Percentiles rank a stretch among this genome's conserved stretches.
phyloP scores from a whole-genome alignment of 2,888 invertebrate species.

The Metellina segmentata region DNA sequence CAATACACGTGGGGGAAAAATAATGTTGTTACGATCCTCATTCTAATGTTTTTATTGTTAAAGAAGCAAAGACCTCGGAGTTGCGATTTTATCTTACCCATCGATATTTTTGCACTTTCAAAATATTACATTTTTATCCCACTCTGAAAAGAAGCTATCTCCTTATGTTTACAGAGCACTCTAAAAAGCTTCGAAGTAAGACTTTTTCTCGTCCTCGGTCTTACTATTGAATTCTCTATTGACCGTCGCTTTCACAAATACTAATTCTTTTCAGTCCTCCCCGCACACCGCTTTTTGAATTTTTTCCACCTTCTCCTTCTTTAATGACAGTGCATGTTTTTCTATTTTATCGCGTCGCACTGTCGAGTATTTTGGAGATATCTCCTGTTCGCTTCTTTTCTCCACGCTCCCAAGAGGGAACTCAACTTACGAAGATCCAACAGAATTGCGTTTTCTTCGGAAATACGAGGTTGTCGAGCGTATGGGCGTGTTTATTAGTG shows the following conservation, averaged over 20 bases:
- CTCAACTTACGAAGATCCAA: not conserved
- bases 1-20: no score
- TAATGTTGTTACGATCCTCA: no score
- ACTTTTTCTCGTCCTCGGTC: not conserved
- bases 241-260: not conserved
- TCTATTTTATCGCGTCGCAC: not conserved
- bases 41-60: no score
- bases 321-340: not conserved
- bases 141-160: no score
- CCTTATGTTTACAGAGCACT: not conserved
- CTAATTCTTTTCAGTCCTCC: not conserved
- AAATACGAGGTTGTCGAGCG: not conserved
- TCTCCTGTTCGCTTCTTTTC: not conserved
- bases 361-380: not conserved
- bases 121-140: no score
- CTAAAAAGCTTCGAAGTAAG: not conserved
- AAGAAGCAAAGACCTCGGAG: no score
- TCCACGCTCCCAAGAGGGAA: not conserved
- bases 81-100: no score
- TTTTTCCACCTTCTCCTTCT: not conserved
- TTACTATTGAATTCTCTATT: not conserved
- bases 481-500: not conserved
- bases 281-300: not conserved
- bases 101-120: no score
- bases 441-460: not conserved